Conservation (phyloP, 2,797 vertebrate species). For the Rhincodon typus region DNA sequence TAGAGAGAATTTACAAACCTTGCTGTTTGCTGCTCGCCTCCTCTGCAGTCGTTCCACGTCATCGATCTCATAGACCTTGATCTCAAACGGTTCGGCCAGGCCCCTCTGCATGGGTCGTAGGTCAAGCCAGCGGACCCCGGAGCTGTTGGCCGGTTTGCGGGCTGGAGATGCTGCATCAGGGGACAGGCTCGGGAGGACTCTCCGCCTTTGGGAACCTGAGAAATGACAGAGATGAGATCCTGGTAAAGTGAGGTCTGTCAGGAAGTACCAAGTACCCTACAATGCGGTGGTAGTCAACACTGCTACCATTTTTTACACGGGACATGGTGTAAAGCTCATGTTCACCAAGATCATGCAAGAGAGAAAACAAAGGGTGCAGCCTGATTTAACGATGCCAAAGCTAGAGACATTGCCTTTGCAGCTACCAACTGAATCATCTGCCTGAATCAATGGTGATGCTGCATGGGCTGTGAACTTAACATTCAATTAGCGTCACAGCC, state of each 20-base stretch:
- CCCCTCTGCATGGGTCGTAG: constrained; percentile 70
- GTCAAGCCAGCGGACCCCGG: constrained; percentile 74
- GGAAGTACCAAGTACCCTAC: no score
- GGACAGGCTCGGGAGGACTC: constrained; percentile 76
- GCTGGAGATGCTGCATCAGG: constrained; percentile 66
- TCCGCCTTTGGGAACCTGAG: constrained; percentile 71
- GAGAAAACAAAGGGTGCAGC: constrained; percentile 38
- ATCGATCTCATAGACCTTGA: constrained; percentile 93
- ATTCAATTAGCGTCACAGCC: not conserved
- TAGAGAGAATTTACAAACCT: constrained; percentile 54
- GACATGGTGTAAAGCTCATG: constrained; percentile 40
- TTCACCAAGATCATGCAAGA: constrained; percentile 48
- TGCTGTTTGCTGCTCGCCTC: constrained; percentile 68
- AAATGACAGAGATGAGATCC: not conserved
- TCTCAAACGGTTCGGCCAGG: constrained; percentile 80
- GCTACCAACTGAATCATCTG: not conserved
- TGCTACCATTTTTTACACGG: not conserved
- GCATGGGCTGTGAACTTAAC: not conserved
- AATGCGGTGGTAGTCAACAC: not conserved
- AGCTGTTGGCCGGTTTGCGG: constrained; percentile 64
- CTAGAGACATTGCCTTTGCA: not conserved
- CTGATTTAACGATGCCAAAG: constrained; percentile 25
- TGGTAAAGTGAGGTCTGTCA: constrained; percentile 35
- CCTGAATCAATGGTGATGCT: not conserved
- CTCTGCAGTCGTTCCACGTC: constrained; percentile 79